These are phyloP conservation scores for Sebastes kiyomatsui DNA, from an alignment of 2,797 vertebrate genomes.

Conservation along the genomic window DNA sequence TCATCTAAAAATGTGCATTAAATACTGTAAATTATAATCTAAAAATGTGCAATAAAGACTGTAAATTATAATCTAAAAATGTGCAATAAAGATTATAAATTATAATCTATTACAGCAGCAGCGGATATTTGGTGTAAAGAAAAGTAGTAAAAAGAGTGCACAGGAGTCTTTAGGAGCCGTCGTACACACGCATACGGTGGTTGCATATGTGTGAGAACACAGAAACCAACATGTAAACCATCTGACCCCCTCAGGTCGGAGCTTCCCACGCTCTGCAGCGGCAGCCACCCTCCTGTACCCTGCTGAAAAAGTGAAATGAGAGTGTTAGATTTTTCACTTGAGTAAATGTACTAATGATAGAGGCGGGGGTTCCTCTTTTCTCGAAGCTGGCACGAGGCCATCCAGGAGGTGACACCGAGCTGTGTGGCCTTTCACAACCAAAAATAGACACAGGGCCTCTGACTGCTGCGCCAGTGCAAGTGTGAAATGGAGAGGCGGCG, in stretches of 20 bases:
- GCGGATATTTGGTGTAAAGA: too few species aligned
- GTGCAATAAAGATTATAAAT: too few species aligned
- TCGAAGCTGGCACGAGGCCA: background rate
- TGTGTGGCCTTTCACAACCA: constrained; percentile 26
- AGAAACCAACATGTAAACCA: constrained; percentile 31
- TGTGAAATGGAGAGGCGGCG: constrained; percentile 11
- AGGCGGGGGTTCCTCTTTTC: constrained; percentile 65
- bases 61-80: too few species aligned
- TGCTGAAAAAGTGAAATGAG: constrained; percentile 74
- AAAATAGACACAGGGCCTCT: constrained; percentile 23
- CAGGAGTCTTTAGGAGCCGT: background rate
- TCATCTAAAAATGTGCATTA: too few species aligned
- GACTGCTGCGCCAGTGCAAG: background rate
- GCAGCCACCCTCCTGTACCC: constrained; percentile 9
- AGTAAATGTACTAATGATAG: constrained; percentile 65
- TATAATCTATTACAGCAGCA: too few species aligned
- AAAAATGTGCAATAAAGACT: too few species aligned
- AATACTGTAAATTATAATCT: too few species aligned
- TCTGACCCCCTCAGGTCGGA: background rate
- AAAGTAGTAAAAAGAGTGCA: background rate
- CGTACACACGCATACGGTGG: background rate
- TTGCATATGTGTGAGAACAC: background rate
- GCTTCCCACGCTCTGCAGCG: constrained; percentile 36
- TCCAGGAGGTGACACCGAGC: constrained; percentile 28
- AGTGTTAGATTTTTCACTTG: constrained; percentile 65